Base-by-base conservation (phyloP, 2,888 invertebrate species). In the Drosophila sordidula region DNA sequence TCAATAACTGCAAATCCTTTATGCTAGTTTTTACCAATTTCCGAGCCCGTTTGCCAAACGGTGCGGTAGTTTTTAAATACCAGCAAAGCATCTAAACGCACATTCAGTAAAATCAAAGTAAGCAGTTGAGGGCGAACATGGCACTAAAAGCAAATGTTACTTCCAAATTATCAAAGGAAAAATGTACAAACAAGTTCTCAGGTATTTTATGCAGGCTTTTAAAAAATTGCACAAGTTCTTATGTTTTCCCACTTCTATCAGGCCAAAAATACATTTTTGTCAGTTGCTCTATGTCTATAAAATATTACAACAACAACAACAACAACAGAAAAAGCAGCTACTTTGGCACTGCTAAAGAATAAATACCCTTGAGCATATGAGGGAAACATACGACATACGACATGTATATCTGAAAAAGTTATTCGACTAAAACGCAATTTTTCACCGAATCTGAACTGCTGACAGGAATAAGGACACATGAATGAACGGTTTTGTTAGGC, bases 1-100 rank as follows among this genome's bases (percentile, higher is more conserved):
- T 56, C 72, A 68, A 54, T 52, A 57, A 50, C 42, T 22, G 41
- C 36, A 54, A 69, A 54, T 57, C 41, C 57, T 41, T 54, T 41
- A 22, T 56, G 22, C 46, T 29, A 26, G 18, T 39, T 52, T 34
- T 44, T 12, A 34, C 14, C 32, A 25, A 34, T 36, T 54, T 41
- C 9, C n/a, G 14, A 1, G 18, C 1, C 18, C 18, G 18, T 18
- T 18, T 18, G 18, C 18, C 18, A 18, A 18, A 18, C 18, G 18
- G 18, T 59, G 47, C 16, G 14, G 18, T n/a, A 32, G 36, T 51
- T 42, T 51, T 16, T 39, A 32, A 65, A 44, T 42, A 26, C 41
- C 46, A 46, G 26, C 39, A 26, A 18, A 39, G n/a, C 38, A 51
- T 46, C 38, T 0, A 26, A 34, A 34, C 8, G 6, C 8, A 12